Conservation (phyloP, 53 echinoderm and acorn worm species). For the Echinometra lucunter region DNA sequence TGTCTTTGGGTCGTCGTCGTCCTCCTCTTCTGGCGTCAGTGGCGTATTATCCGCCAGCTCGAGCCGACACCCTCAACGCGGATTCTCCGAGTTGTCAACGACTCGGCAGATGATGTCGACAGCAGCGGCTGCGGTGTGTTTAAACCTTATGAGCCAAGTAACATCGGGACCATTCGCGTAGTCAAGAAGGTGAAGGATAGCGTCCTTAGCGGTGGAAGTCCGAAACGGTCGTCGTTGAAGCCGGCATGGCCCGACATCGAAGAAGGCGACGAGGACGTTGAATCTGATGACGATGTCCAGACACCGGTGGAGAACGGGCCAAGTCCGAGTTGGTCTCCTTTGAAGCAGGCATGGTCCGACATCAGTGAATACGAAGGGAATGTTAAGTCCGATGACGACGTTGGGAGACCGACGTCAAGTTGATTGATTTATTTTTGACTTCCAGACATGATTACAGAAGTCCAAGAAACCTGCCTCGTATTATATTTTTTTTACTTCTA, state of each 20-base stretch:
- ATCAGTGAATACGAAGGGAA: conserved; percentile 2
- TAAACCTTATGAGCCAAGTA: conserved; percentile 8
- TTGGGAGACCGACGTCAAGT: neutral
- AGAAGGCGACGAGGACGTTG: conserved; percentile 27
- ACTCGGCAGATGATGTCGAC: neutral
- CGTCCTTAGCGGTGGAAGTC: conserved; percentile 34
- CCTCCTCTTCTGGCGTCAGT: conserved; percentile 51
- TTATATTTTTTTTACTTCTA: neutral
- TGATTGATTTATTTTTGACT: conserved; percentile 49
- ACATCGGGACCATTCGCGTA: conserved; percentile 37
- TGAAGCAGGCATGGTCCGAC: conserved; percentile 18
- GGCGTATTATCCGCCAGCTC: conserved; percentile 59
- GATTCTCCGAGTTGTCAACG: neutral
- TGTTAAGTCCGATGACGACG: neutral
- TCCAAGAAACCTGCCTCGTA: neutral
- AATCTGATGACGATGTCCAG: conserved; percentile 21
- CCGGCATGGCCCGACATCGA: conserved; percentile 23
- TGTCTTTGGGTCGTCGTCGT: conserved; percentile 46
- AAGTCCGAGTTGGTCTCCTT: conserved; percentile 37
- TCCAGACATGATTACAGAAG: neutral
- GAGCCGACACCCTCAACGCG: conserved; percentile 6
- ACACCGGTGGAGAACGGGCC: no score
- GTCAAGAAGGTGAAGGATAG: conserved; percentile 43
- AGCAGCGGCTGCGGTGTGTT: neutral
- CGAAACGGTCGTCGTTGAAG: conserved; percentile 36